Evolutionary conservation across 2,797 vertebrate species (phyloP).

Genomic region (Epinephelus malabaricus): DNA sequence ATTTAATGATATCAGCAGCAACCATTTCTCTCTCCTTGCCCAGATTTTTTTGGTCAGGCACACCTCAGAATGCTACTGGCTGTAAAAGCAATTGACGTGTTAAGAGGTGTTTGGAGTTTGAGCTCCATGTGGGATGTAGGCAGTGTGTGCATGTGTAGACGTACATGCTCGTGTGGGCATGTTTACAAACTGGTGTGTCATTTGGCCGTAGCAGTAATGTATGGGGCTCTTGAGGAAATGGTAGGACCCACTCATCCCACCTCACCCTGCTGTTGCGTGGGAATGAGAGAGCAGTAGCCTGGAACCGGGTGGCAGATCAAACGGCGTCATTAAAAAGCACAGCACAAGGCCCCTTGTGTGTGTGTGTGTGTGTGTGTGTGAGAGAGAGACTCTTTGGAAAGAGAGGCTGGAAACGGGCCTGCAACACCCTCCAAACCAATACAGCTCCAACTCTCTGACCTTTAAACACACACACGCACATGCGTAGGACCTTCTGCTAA

Average conservation of each 20-base stretch:
- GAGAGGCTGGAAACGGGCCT: slow-evolving; percentile 69
- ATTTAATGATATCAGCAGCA: slow-evolving; percentile 72
- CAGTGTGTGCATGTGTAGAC: not conserved
- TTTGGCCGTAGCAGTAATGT: slow-evolving; percentile 48
- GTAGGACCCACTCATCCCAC: slow-evolving; percentile 41
- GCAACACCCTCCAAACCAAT: slow-evolving; percentile 74
- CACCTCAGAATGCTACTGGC: slow-evolving; percentile 77
- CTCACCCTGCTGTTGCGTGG: slow-evolving; percentile 60
- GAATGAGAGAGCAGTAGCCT: slow-evolving; percentile 72
- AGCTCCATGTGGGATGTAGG: slow-evolving; percentile 41
- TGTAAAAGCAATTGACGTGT: slow-evolving; percentile 79
- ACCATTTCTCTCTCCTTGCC: slow-evolving; percentile 60
- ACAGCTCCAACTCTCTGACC: slow-evolving; percentile 66
- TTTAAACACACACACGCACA: slow-evolving; percentile 41
- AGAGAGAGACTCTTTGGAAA: slow-evolving; percentile 57
- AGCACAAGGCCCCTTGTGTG: slow-evolving; percentile 70
- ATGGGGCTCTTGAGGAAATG: slow-evolving; percentile 47
- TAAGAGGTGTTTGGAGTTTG: slow-evolving; percentile 82
- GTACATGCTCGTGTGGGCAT: slow-evolving; percentile 38
- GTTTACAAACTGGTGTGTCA: slow-evolving; percentile 66
- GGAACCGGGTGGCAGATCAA: slow-evolving; percentile 80
- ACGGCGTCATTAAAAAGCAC: slow-evolving; percentile 76
- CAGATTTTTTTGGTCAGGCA: slow-evolving; percentile 68
- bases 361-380: slow-evolving; percentile 50
- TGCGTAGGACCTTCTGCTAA: slow-evolving; percentile 38